phyloP scores from a whole-genome alignment of 2,888 invertebrate species.

The Alentia gelatinosa region DNA sequence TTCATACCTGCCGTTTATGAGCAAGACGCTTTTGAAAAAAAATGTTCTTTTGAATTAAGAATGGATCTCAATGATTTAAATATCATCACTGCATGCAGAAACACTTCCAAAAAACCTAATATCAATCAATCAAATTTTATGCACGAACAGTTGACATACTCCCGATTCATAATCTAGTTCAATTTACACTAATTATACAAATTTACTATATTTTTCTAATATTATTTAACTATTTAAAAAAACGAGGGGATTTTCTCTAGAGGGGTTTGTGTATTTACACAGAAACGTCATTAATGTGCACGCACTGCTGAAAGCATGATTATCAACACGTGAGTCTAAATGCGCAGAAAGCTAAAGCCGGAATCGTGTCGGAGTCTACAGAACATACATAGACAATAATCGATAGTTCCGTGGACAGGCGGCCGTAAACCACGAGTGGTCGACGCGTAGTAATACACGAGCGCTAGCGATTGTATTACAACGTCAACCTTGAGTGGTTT shows the following conservation, averaged over 20 bases:
- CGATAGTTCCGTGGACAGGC: no score
- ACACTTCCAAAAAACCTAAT: neutral
- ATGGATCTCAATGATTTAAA: neutral
- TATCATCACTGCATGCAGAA: no score
- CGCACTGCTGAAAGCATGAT: neutral
- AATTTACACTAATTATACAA: neutral
- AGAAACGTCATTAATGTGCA: neutral
- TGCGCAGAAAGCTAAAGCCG: neutral
- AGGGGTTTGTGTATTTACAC: neutral
- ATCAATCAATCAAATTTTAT: neutral
- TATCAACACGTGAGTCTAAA: neutral
- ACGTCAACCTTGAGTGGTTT: no score
- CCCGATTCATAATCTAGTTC: neutral
- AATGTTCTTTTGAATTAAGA: neutral
- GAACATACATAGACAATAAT: no score
- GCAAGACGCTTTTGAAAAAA: constrained; percentile 36
- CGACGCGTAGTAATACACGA: no score
- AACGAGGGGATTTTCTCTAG: neutral
- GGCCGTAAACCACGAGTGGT: no score
- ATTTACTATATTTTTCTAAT: neutral
- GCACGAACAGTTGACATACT: neutral
- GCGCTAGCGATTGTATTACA: no score
- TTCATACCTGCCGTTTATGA: constrained; percentile 24
- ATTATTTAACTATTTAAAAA: neutral
- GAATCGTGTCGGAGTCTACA: no score